Conservation (phyloP, 2,888 invertebrate genomes). For the Nemoura dubitans region DNA sequence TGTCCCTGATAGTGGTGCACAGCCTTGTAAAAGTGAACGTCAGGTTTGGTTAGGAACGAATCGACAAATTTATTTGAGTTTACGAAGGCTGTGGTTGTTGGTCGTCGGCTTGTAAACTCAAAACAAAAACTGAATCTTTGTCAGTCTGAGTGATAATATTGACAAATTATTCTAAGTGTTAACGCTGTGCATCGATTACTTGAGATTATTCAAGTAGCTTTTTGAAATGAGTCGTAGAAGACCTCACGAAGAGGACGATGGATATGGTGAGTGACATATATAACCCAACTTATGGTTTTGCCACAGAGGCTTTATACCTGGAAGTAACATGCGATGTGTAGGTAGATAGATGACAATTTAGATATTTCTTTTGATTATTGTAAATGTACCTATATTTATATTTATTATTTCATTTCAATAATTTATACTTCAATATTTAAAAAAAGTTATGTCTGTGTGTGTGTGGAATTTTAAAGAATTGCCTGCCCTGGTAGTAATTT, state of each 20-base stretch:
- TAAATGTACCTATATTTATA: too few species aligned
- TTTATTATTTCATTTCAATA: too few species aligned
- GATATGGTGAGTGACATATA: conserved; percentile 70
- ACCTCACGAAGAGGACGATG: conserved; percentile 83
- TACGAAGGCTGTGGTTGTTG: neutral
- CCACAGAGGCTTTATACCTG: neutral
- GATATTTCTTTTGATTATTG: too few species aligned
- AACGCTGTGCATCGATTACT: neutral
- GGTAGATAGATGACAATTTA: too few species aligned
- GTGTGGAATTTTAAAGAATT: too few species aligned
- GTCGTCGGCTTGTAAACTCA: neutral
- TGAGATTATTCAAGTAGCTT: conserved; percentile 4
- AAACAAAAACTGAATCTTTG: neutral
- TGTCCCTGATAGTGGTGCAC: conserved; percentile 4
- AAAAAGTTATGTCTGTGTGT: too few species aligned
- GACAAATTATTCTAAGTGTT: neutral
- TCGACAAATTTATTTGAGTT: neutral
- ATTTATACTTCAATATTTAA: too few species aligned
- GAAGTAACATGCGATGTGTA: too few species aligned
- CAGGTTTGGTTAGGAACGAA: conserved; percentile 12
- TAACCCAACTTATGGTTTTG: neutral
- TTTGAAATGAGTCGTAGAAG: conserved; percentile 78
- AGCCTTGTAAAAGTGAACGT: neutral
- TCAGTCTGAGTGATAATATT: neutral
- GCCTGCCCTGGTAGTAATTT: too few species aligned